These are phyloP conservation scores for Peromyscus nudipes DNA, from an alignment of 2,797 vertebrate species.

Conservation along the genomic window DNA sequence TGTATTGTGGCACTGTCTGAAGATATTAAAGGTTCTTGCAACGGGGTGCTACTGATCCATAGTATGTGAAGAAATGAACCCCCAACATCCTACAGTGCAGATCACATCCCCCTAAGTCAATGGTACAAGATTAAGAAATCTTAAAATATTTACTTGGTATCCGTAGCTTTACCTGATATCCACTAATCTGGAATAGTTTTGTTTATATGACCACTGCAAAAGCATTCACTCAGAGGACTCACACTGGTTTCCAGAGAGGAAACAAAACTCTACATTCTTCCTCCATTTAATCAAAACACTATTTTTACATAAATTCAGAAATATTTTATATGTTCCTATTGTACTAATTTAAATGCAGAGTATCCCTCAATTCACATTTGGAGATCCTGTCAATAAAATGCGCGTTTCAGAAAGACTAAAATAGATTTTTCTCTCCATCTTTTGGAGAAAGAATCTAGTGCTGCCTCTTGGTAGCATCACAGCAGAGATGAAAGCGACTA, in stretches of 20 bases:
- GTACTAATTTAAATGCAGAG: neutral
- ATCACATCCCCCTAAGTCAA: neutral
- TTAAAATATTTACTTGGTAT: neutral
- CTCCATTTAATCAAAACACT: neutral
- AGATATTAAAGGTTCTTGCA: neutral
- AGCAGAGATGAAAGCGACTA: neutral
- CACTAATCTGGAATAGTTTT: neutral
- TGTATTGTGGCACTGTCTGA: neutral
- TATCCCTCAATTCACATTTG: neutral
- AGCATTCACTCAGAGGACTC: neutral
- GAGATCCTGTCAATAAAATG: neutral
- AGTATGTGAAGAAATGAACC: neutral
- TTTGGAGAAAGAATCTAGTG: neutral
- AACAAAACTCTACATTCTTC: neutral
- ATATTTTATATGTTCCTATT: neutral
- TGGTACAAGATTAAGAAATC: neutral
- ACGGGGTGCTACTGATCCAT: neutral
- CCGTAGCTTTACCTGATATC: neutral
- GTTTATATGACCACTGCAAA: neutral
- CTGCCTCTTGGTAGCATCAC: neutral
- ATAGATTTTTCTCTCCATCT: neutral
- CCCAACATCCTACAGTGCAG: neutral
- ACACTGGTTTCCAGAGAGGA: neutral
- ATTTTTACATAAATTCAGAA: conserved; percentile 18
- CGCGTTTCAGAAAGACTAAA: neutral